Conservation (phyloP, 1,140 invertebrate genomes). For the Caenorhabditis remanei region DNA sequence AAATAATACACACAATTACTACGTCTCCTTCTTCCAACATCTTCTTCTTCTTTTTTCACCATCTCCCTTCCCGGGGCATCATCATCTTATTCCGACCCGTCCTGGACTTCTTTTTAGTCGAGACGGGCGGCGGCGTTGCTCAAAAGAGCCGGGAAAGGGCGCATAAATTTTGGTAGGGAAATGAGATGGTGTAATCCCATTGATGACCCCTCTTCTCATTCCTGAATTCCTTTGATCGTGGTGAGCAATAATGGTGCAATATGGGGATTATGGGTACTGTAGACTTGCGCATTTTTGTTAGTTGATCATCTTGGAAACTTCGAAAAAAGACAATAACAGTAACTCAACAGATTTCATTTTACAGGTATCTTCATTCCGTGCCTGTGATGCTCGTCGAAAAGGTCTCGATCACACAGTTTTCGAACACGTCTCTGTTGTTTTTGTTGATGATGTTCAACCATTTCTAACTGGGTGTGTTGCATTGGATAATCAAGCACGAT, state of each 20-base stretch:
- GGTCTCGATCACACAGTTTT: conserved; percentile 59
- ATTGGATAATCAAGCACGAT: conserved; percentile 65
- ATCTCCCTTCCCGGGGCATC: background rate
- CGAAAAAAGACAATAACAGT: background rate
- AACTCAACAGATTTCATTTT: background rate
- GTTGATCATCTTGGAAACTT: background rate
- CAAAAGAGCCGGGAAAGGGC: conserved; percentile 35
- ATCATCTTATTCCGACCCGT: conserved; percentile 1
- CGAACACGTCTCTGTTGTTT: conserved; percentile 63
- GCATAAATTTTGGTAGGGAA: conserved; percentile 44
- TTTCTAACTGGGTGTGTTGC: conserved; percentile 65
- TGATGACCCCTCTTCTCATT: conserved; percentile 20
- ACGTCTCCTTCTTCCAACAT: conserved; percentile 10
- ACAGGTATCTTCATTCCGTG: conserved; percentile 61
- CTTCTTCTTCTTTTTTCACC: conserved; percentile 38
- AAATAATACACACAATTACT: conserved; percentile 57
- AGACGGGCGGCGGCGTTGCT: conserved; percentile 1
- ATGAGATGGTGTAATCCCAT: conserved; percentile 55
- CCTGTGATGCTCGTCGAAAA: conserved; percentile 62
- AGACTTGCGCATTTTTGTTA: background rate
- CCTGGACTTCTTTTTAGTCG: conserved; percentile 29
- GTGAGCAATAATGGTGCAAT: background rate
- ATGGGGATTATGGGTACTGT: background rate
- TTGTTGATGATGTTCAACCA: conserved; percentile 63
- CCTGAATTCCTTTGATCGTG: background rate